These are phyloP conservation scores for Lochmaea capreae DNA, from an alignment of 2,888 invertebrate species.

Conservation along the genomic window DNA sequence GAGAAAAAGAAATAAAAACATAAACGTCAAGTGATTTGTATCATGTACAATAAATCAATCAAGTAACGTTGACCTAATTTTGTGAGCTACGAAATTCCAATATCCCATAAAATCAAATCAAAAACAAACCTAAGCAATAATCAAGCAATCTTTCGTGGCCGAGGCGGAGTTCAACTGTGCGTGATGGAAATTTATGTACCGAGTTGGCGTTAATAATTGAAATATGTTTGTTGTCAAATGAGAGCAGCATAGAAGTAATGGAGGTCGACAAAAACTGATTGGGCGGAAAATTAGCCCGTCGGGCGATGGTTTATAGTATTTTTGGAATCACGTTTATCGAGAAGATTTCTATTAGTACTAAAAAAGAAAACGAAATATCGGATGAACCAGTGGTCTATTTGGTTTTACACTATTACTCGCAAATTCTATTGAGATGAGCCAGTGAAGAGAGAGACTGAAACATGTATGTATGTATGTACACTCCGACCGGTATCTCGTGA, in stretches of 20 bases:
- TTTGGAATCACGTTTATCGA: background rate
- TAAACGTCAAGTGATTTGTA: background rate
- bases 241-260: constrained; percentile 36
- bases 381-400: too few species aligned
- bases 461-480: too few species aligned
- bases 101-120: constrained; percentile 30
- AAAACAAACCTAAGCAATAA: constrained; percentile 34
- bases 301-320: constrained; percentile 1
- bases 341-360: too few species aligned
- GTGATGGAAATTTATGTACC: constrained; percentile 48
- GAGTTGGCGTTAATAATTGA: constrained; percentile 53
- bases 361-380: too few species aligned
- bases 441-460: too few species aligned
- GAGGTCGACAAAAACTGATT: constrained; percentile 33
- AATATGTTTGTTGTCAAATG: constrained; percentile 45
- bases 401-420: too few species aligned
- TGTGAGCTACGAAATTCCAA: constrained; percentile 8
- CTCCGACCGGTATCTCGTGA: too few species aligned
- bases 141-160: constrained; percentile 31
- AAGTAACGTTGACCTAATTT: background rate
- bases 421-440: too few species aligned
- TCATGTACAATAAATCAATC: background rate
- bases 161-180: constrained; percentile 38
- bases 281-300: constrained; percentile 34
- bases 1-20: too few species aligned